Base-by-base conservation (phyloP, 2,888 invertebrate genomes). In the Helleia helle region DNA sequence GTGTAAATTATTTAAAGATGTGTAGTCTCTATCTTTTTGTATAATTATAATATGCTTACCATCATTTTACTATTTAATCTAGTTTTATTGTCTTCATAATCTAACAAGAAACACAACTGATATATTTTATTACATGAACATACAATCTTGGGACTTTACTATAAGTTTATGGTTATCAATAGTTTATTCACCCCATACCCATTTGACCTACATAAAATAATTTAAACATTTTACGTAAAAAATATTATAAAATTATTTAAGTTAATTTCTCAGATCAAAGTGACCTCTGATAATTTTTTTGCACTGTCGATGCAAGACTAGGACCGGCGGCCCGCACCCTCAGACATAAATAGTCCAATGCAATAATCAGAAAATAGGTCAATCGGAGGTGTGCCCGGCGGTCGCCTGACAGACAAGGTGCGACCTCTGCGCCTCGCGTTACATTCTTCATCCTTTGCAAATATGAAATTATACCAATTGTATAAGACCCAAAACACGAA, bases 311-410 rank as follows among this genome's bases (percentile, higher is more conserved):
- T 55, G 55, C 46, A 50, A 50, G 58, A 61, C 68, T 67, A 70
- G 70, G 58, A 66, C 67, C 71, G 66, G 62, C 65, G 68, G 65
- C 74, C 80, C 67, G 63, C 69, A 72, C 66, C 74, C 74, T 58
- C 61, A 67, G 67, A 74, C 71, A 73, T 74, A 77, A 77, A 80
- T 81, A 81, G 71, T 71, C 66, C 70, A 65, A 83, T 81, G 81
- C 81, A 84, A 67, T 79, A 83, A 67, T 71, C 76, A 77, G 84
- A 79, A 84, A 76, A 83, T 84, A 83, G 84, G 84, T 84, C 84
- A 84, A 65, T 71, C 70, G 70, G 79, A 81, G 83, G 83, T 81
- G 81, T 75, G 83, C 77, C 81, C 74, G 70, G 59, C 63, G 42
- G 41, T 38, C 48, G 41, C 37, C 44, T 64, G 71, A 71, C 59